A percentile compares a stretch with the other conserved stretches of the same genome.
Conservation (phyloP, 2,888 invertebrate genomes). For the Sepiola atlantica region DNA sequence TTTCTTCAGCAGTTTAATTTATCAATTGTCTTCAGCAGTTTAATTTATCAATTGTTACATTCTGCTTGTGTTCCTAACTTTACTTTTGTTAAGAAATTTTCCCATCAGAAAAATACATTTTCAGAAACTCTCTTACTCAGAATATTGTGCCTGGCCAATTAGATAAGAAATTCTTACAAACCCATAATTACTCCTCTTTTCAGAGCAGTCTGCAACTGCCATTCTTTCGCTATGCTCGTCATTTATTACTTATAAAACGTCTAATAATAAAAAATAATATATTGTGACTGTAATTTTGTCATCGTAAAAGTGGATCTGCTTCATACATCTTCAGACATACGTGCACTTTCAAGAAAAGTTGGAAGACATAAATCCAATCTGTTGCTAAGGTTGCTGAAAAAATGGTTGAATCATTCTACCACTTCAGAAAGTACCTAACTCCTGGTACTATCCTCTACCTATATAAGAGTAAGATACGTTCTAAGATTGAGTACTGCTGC, state of each 20-base stretch:
- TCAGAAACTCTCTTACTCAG: background rate
- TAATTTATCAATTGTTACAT: conserved; percentile 19
- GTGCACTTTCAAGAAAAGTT: no score
- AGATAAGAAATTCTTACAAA: background rate
- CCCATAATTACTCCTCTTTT: background rate
- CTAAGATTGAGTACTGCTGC: no score
- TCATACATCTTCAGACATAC: background rate
- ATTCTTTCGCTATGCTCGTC: background rate
- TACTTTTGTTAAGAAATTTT: conserved; percentile 14
- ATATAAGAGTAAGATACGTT: no score
- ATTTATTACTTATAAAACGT: background rate
- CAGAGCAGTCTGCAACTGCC: background rate
- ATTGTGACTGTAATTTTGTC: background rate
- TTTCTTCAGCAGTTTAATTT: background rate
- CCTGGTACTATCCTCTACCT: no score
- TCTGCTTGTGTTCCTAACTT: background rate
- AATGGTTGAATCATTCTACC: no score
- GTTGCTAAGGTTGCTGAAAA: no score
- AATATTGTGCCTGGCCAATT: background rate
- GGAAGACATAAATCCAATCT: no score
- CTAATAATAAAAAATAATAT: background rate
- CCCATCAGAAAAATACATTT: background rate
- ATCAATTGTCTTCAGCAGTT: background rate
- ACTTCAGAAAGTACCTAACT: no score
- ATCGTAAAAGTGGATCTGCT: background rate